phyloP scores from a whole-genome alignment of 2,113 vertebrate genomes.

The Antechinus stuartii region DNA sequence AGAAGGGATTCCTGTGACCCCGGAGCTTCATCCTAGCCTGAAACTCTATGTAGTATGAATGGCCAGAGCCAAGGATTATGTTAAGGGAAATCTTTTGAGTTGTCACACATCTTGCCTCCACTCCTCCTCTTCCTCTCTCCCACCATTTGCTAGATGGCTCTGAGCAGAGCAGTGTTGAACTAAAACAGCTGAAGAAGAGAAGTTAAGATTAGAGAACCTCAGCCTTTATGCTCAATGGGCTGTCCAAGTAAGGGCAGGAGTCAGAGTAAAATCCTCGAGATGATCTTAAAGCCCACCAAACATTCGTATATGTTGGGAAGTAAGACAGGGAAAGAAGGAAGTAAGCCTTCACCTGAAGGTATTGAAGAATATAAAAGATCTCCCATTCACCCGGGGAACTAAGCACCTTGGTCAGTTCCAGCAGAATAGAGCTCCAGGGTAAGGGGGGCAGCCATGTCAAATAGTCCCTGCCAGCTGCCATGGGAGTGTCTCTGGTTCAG shows the following conservation, averaged over 20 bases:
- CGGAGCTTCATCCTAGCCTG: background rate
- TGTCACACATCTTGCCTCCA: background rate
- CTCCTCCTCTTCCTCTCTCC: background rate
- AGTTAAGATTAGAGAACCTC: background rate
- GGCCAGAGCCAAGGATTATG: background rate
- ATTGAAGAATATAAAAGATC: background rate
- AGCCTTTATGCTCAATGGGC: background rate
- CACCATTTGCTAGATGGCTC: background rate
- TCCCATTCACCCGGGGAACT: background rate
- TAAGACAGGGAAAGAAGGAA: background rate
- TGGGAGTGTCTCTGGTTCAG: background rate
- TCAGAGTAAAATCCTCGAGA: background rate
- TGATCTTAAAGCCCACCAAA: slow-evolving; percentile 56
- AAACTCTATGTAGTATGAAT: background rate
- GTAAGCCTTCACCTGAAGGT: background rate
- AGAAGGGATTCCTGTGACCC: background rate
- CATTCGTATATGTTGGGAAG: background rate
- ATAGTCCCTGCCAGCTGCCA: background rate
- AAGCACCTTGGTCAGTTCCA: background rate
- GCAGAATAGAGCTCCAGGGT: background rate
- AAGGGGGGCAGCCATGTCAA: background rate
- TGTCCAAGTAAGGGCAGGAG: background rate
- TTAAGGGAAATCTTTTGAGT: background rate
- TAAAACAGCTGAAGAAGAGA: background rate
- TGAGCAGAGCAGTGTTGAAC: background rate